A percentile compares a stretch with the other conserved stretches of the same genome.
These are phyloP conservation scores for Rhineura floridana DNA, from an alignment of 2,113 vertebrate species.

Conservation along the genomic window DNA sequence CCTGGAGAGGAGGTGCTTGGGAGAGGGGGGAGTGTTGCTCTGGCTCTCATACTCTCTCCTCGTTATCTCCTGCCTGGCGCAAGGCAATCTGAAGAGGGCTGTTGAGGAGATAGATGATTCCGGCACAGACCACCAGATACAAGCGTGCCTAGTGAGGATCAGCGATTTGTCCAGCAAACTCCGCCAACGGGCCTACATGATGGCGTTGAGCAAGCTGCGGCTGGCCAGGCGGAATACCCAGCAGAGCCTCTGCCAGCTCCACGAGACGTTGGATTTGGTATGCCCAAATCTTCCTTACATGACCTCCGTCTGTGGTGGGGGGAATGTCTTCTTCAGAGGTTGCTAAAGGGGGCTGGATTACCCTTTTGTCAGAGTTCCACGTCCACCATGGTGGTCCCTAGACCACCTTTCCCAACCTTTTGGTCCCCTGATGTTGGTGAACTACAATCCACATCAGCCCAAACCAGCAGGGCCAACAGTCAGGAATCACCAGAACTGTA, in stretches of 20 bases:
- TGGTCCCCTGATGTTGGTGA: no score
- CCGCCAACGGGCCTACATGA: slow-evolving; percentile 75
- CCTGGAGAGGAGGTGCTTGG: neutral
- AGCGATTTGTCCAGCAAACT: slow-evolving; percentile 76
- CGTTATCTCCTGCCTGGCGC: neutral
- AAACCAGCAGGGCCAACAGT: no score
- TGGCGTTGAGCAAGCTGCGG: slow-evolving; percentile 71
- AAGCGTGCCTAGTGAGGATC: slow-evolving; percentile 78
- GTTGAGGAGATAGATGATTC: neutral
- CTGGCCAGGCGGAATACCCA: slow-evolving; percentile 67
- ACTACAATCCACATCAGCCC: no score
- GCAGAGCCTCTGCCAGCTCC: slow-evolving; percentile 68
- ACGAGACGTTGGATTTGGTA: slow-evolving; percentile 77
- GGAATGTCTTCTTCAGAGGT: no score
- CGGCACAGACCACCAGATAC: neutral
- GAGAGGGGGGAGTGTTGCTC: no score
- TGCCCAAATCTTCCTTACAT: neutral
- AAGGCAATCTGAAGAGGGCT: slow-evolving; percentile 31
- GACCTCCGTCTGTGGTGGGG: no score
- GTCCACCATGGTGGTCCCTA: no score
- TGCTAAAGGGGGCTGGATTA: no score
- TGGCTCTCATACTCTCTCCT: neutral
- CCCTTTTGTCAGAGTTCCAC: no score
- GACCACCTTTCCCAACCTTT: no score
- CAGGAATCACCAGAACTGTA: no score